phyloP scores from a whole-genome alignment of 2,797 vertebrate species.

The Fringilla coelebs region DNA sequence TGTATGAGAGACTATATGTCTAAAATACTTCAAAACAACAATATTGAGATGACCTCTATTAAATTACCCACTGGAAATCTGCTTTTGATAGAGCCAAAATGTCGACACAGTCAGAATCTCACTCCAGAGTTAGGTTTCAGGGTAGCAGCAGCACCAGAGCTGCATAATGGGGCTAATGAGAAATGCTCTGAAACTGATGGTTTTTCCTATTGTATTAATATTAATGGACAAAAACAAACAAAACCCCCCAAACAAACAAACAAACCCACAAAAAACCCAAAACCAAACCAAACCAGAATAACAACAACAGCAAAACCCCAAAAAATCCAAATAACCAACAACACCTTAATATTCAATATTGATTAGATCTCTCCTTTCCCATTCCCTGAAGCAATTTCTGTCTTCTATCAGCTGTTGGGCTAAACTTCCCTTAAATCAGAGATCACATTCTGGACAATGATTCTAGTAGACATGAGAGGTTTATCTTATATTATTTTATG shows the following conservation, averaged over 20 bases:
- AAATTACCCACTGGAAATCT: not conserved
- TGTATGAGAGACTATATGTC: rapidly evolving
- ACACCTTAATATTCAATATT: not conserved
- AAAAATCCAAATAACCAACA: not conserved
- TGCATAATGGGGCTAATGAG: not conserved
- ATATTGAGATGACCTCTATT: not conserved
- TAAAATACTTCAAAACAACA: not conserved
- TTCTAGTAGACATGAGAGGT: not conserved
- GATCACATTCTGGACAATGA: not conserved
- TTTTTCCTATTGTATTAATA: not conserved
- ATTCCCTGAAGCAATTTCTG: not conserved
- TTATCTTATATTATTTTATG: not conserved
- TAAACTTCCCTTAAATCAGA: not conserved
- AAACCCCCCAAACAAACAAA: not conserved
- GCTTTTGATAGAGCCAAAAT: not conserved
- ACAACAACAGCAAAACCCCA: not conserved
- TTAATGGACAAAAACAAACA: not conserved
- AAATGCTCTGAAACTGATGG: not conserved
- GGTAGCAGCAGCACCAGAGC: not conserved
- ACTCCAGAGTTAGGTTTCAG: not conserved
- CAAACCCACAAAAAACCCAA: not conserved
- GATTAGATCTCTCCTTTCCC: not conserved
- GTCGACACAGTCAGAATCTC: not conserved
- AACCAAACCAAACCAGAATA: not conserved
- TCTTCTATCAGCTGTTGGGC: not conserved